Evolutionary conservation across 2,113 vertebrate genomes (phyloP).

Genomic region (Oxyura jamaicensis): DNA sequence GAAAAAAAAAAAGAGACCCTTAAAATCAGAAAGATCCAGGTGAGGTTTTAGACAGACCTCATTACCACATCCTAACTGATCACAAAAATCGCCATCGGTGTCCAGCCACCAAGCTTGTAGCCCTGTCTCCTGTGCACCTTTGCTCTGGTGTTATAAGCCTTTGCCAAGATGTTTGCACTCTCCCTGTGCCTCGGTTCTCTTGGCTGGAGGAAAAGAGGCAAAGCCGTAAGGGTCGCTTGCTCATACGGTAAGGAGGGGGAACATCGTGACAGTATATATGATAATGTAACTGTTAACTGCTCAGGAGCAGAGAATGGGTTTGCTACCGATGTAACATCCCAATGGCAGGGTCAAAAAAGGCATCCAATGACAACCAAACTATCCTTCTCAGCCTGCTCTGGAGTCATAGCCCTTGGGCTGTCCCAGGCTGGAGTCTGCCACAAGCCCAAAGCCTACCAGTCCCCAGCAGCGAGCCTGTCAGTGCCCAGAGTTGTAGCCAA

Average conservation of each 20-base stretch:
- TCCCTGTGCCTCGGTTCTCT: not conserved
- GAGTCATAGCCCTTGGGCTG: not conserved
- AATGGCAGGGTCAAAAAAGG: not conserved
- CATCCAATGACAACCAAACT: accelerated
- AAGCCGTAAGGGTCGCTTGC: not conserved
- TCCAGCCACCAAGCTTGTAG: not conserved
- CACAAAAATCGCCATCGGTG: not conserved
- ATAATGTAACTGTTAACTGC: not conserved
- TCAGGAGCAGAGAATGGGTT: constrained; percentile 12
- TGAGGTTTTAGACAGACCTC: not conserved
- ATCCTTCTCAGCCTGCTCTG: not conserved
- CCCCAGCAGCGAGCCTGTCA: accelerated
- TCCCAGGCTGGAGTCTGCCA: not conserved
- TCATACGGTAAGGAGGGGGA: not conserved
- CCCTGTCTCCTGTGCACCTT: not conserved
- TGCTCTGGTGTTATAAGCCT: not conserved
- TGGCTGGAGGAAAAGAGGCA: constrained; percentile 11
- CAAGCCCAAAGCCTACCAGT: not conserved
- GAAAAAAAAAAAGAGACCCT: not conserved
- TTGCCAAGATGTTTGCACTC: not conserved
- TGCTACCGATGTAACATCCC: not conserved
- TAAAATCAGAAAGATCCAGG: not conserved
- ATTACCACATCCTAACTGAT: not conserved
- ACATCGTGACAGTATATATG: accelerated
- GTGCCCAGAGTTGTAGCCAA: accelerated